Evolutionary conservation across 2,888 invertebrate species (phyloP).

Genomic region (Drosophila nigritarsus): DNA sequence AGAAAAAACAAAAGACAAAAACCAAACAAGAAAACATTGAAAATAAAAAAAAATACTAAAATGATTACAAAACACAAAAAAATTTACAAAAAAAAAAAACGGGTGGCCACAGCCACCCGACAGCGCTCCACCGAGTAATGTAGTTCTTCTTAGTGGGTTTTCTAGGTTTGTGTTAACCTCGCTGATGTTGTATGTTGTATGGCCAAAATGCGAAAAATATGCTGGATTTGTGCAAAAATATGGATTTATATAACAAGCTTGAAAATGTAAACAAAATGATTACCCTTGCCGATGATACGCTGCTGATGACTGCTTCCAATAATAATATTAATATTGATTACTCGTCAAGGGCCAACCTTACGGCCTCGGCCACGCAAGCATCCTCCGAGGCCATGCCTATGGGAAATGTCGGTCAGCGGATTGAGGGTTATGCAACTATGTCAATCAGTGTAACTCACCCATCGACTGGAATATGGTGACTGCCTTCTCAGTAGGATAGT

Average conservation of each 20-base stretch:
- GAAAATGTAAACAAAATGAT: no score
- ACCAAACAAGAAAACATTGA: conserved; percentile 58
- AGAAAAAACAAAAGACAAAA: conserved; percentile 34
- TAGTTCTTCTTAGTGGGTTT: no score
- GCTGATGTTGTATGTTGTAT: no score
- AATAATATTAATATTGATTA: neutral
- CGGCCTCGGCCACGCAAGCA: conserved; percentile 87
- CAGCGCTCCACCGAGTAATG: no score
- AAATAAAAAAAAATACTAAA: conserved; percentile 78
- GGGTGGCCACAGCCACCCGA: no score
- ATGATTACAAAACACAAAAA: conserved; percentile 71
- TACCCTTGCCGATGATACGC: no score
- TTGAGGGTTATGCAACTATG: neutral
- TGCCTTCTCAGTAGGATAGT: conserved; percentile 65
- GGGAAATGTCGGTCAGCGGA: neutral
- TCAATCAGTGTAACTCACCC: conserved; percentile 83
- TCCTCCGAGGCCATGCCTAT: conserved; percentile 88
- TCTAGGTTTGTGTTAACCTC: no score
- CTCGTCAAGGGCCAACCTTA: conserved; percentile 79
- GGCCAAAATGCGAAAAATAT: no score
- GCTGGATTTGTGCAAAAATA: no score
- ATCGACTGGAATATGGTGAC: conserved; percentile 88
- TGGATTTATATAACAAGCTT: no score
- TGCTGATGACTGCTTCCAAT: no score
- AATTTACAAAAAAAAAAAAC: conserved; percentile 51